Percentiles rank a stretch among this genome's conserved stretches.
phyloP scores from a whole-genome alignment of 2,888 invertebrate species.

The Polydrusus tereticollis region DNA sequence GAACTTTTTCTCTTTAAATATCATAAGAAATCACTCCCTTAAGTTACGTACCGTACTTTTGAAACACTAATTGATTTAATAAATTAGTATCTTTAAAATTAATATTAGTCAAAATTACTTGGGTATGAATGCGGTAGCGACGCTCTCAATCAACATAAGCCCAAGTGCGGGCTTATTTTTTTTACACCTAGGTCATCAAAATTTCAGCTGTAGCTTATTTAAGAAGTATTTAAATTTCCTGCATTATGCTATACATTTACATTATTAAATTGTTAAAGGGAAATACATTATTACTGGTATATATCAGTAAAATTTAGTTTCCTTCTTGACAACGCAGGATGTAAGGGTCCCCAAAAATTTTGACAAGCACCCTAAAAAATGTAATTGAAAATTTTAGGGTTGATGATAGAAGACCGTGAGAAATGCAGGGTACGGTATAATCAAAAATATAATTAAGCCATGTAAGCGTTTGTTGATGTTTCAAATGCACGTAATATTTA shows the following conservation, averaged over 20 bases:
- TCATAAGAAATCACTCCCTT: no score
- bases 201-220: no score
- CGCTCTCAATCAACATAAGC: no score
- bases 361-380: slow-evolving; percentile 9
- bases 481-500: neutral
- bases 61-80: no score
- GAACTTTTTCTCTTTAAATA: no score
- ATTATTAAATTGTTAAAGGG: slow-evolving; percentile 7
- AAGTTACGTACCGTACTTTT: no score
- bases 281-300: neutral
- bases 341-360: neutral
- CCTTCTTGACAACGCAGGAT: slow-evolving; percentile 6
- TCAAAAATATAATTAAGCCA: neutral
- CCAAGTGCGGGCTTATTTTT: no score
- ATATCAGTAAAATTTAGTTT: no score
- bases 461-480: slow-evolving; percentile 13
- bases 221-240: neutral
- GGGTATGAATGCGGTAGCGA: no score
- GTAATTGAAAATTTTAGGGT: slow-evolving; percentile 1
- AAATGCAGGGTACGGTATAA: neutral
- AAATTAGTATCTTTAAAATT: no score
- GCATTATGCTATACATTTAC: neutral
- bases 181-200: no score
- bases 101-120: no score
- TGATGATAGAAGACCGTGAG: neutral